phyloP scores from a whole-genome alignment of 2,888 invertebrate species.

The Agonopterix arenella region DNA sequence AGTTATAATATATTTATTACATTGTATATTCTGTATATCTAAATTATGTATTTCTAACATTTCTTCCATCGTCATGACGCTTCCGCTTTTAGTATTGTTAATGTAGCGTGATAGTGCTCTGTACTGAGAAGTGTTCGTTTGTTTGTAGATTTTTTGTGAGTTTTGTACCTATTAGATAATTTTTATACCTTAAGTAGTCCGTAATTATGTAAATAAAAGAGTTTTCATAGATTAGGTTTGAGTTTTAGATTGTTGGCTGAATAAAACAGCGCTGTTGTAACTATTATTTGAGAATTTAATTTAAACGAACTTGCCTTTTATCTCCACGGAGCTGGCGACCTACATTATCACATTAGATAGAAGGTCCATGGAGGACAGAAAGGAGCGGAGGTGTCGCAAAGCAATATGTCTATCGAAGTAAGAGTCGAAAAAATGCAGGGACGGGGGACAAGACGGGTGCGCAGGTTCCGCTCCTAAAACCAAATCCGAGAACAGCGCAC shows the following conservation, averaged over 20 bases:
- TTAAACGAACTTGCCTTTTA: conserved; percentile 6
- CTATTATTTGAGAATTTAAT: conserved; percentile 9
- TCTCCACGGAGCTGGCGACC: conserved; percentile 18
- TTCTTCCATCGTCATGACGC: conserved; percentile 40
- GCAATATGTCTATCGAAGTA: no score
- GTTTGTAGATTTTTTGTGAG: neutral
- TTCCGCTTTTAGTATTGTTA: conserved; percentile 41
- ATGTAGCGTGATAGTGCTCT: conserved; percentile 1
- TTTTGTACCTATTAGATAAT: neutral
- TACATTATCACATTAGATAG: conserved; percentile 20
- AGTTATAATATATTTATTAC: no score
- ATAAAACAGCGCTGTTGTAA: conserved; percentile 8
- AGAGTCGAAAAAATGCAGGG: no score
- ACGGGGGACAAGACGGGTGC: no score
- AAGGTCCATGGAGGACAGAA: neutral
- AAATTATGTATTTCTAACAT: neutral
- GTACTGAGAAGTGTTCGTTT: neutral
- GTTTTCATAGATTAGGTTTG: neutral
- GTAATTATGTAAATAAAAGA: neutral
- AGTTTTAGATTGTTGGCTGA: conserved; percentile 10
- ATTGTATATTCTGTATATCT: no score
- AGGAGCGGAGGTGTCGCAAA: no score
- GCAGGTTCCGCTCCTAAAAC: neutral
- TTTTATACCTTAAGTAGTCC: neutral
- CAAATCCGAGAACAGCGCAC: no score